These are phyloP conservation scores for Cynoglossus semilaevis DNA, from an alignment of 2,113 vertebrate species.

Conservation along the genomic window DNA sequence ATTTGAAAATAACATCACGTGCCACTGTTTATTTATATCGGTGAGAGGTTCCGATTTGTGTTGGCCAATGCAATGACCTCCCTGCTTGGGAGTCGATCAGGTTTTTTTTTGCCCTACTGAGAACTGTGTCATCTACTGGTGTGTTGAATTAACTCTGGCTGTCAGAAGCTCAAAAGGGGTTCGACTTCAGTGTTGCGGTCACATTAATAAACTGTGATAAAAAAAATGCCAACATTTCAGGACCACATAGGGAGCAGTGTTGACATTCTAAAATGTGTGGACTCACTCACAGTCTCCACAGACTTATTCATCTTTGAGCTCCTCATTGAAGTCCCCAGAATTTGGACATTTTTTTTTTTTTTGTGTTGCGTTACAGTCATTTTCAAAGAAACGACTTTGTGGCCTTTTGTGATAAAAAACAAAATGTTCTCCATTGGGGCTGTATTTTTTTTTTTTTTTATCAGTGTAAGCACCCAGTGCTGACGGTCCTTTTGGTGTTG, in stretches of 20 bases:
- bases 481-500: too few species aligned
- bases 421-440: too few species aligned
- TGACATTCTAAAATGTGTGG: too few species aligned
- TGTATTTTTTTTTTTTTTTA: too few species aligned
- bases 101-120: neutral
- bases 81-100: neutral
- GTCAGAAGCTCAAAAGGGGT: neutral
- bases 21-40: slow-evolving; percentile 1
- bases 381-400: neutral
- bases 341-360: neutral
- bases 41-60: neutral
- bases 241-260: too few species aligned
- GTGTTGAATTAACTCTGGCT: neutral
- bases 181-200: neutral
- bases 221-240: neutral
- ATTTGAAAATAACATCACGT: too few species aligned
- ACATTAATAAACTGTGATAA: neutral
- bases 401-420: too few species aligned
- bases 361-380: neutral
- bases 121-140: neutral
- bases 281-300: too few species aligned
- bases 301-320: too few species aligned
- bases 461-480: too few species aligned
- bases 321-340: neutral
- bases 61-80: neutral